phyloP scores from a whole-genome alignment of 2,888 invertebrate species.

The Syritta pipiens region DNA sequence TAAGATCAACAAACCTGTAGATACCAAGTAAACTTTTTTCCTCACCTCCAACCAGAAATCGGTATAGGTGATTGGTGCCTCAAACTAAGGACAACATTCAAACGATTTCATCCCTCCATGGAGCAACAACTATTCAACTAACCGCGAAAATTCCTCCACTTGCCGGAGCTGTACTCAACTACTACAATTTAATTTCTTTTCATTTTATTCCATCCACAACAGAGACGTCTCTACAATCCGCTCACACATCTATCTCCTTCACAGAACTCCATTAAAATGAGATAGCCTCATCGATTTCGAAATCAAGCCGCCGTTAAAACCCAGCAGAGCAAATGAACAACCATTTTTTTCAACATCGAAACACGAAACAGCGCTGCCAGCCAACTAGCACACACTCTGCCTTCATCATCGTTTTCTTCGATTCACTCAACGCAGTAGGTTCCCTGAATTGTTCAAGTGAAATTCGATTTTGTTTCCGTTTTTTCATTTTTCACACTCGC shows the following conservation, averaged over 20 bases:
- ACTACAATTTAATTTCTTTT: slow-evolving; percentile 10
- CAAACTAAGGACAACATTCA: no score
- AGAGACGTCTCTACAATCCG: background rate
- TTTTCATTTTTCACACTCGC: slow-evolving; percentile 51
- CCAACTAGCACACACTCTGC: slow-evolving; percentile 19
- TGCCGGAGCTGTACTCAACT: slow-evolving; percentile 6
- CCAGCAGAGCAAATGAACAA: slow-evolving; percentile 15
- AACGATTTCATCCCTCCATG: no score
- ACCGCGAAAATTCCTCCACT: no score
- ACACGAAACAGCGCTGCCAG: slow-evolving; percentile 14
- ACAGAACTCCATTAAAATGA: background rate
- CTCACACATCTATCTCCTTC: background rate
- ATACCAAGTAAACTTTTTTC: no score
- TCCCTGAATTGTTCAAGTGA: slow-evolving; percentile 63
- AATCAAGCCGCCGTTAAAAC: slow-evolving; percentile 46
- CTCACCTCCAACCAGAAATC: no score
- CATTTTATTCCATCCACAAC: background rate
- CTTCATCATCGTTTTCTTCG: slow-evolving; percentile 60
- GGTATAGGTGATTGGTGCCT: no score
- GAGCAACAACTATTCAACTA: no score
- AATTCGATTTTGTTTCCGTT: slow-evolving; percentile 66
- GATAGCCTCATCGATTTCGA: slow-evolving; percentile 40
- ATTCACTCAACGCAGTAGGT: slow-evolving; percentile 55
- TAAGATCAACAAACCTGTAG: no score
- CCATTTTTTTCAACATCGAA: slow-evolving; percentile 25